Conservation (phyloP, 2,113 vertebrate species). For the Spea multiplicata region DNA sequence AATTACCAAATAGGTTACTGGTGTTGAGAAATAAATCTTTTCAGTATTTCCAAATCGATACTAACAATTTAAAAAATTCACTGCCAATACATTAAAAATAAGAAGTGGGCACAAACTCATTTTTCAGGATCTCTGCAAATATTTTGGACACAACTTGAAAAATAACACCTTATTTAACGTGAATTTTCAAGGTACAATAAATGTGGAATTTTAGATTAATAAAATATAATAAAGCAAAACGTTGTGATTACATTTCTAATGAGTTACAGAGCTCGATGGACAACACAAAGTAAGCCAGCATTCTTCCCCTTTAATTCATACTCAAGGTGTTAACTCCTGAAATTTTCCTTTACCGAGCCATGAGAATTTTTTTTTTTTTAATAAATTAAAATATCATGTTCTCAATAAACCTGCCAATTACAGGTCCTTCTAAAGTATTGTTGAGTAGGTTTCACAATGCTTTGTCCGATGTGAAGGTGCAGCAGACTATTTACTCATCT, state of each 20-base stretch:
- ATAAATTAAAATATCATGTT: too few species aligned
- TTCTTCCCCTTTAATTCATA: not conserved
- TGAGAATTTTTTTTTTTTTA: not conserved
- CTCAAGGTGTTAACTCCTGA: not conserved
- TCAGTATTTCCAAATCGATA: too few species aligned
- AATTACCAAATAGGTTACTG: too few species aligned
- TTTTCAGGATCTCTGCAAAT: not conserved
- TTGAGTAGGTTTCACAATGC: too few species aligned
- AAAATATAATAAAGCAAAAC: not conserved
- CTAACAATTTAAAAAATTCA: too few species aligned
- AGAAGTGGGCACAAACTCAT: not conserved
- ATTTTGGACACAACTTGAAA: not conserved
- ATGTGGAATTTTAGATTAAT: not conserved
- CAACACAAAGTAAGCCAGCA: not conserved
- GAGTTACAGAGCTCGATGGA: not conserved
- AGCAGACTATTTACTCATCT: too few species aligned
- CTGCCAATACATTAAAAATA: not conserved
- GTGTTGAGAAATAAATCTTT: too few species aligned
- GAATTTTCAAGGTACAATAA: not conserved
- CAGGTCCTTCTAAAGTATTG: too few species aligned
- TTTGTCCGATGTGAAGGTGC: too few species aligned
- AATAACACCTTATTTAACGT: not conserved
- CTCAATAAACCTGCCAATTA: too few species aligned
- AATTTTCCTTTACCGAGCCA: not conserved
- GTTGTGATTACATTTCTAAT: not conserved